Evolutionary conservation across 2,888 invertebrate species (phyloP).

Genomic region (Lottia scabra): DNA sequence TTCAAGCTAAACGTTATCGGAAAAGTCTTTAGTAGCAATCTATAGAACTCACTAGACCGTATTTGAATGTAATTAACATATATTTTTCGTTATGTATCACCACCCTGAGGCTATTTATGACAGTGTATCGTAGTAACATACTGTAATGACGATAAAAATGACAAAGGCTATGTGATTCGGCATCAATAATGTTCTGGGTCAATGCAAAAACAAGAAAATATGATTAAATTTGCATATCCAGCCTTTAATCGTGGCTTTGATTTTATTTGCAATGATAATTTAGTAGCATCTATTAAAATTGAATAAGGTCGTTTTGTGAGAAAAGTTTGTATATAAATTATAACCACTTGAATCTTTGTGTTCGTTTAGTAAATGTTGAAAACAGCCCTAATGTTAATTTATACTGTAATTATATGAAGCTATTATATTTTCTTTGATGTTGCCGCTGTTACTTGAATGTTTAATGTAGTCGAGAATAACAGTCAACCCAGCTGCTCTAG

Average conservation of each 20-base stretch:
- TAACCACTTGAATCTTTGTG: neutral
- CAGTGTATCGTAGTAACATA: neutral
- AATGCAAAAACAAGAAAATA: neutral
- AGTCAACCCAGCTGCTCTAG: neutral
- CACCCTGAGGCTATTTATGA: neutral
- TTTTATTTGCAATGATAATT: neutral
- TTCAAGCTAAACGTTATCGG: too few species aligned
- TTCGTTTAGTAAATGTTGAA: neutral
- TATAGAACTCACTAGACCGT: neutral
- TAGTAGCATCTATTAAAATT: neutral
- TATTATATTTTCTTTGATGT: constrained; percentile 1
- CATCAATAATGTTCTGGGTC: neutral
- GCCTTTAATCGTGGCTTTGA: neutral
- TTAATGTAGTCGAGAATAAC: neutral
- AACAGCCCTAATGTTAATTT: neutral
- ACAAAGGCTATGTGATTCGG: neutral
- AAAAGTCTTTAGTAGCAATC: constrained; percentile 2
- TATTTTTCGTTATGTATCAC: neutral
- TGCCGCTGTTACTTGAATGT: neutral
- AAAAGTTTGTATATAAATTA: neutral
- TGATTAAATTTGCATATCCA: constrained; percentile 2
- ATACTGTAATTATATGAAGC: neutral
- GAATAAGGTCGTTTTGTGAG: neutral
- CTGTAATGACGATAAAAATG: neutral
- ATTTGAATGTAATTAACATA: constrained; percentile 1